Conservation (phyloP, 2,888 invertebrate species). For the Anthophora plumipes region DNA sequence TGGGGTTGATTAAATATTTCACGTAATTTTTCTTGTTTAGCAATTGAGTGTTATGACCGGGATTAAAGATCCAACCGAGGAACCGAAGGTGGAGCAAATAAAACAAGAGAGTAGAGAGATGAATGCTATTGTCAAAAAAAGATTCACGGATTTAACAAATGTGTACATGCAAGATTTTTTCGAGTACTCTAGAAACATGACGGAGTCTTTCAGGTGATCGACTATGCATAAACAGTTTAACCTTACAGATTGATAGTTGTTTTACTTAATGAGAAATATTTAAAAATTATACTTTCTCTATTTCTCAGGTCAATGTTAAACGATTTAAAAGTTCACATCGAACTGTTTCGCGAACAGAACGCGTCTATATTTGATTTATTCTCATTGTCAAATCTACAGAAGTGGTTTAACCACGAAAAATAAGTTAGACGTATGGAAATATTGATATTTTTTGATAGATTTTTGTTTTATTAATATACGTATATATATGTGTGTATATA, state of each 20-base stretch:
- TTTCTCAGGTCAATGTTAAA: conserved; percentile 39
- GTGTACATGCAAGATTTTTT: conserved; percentile 84
- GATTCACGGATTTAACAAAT: conserved; percentile 83
- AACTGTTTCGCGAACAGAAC: conserved; percentile 30
- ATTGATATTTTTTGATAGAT: conserved; percentile 34
- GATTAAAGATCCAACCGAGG: conserved; percentile 54
- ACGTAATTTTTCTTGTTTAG: conserved; percentile 57
- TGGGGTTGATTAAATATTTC: not conserved
- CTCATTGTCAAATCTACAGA: conserved; percentile 15
- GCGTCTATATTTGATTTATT: conserved; percentile 37
- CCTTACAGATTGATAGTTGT: not conserved
- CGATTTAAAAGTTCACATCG: conserved; percentile 31
- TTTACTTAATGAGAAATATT: not conserved
- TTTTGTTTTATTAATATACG: not conserved
- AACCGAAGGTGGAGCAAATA: conserved; percentile 38
- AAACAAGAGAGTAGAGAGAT: conserved; percentile 67
- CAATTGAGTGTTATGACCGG: conserved; percentile 75
- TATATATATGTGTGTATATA: not conserved
- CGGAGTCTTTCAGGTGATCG: conserved; percentile 72
- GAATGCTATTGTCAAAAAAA: conserved; percentile 81
- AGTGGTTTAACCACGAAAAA: conserved; percentile 37
- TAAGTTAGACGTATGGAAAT: conserved; percentile 16
- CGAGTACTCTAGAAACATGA: conserved; percentile 78
- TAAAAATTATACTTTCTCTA: conserved; percentile 23
- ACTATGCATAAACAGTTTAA: not conserved